Evolutionary conservation across 1,140 invertebrate species (phyloP), one percentile per base, ranked within the genome.

Genomic region (Probaryconus sp.): DNA sequence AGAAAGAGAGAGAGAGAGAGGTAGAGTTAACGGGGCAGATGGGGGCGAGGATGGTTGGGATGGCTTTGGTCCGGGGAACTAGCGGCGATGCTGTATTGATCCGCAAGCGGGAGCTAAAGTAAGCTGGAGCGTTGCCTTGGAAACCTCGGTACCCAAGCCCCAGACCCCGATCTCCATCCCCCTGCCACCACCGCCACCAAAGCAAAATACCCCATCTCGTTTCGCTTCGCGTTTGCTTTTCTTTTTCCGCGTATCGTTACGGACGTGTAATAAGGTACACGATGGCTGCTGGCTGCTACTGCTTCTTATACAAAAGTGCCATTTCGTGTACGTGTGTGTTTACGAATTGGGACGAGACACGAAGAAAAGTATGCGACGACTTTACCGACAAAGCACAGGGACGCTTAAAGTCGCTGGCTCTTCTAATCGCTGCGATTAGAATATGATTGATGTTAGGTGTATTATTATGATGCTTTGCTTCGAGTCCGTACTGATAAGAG

Each of bases 61-160:
- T 81, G 83, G 84, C 80, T 85, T 84, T 85, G 83, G 85, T 86
- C 86, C 84, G 85, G 85, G n/a, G 85, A 82, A 76, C 79, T 74
- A 71, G 69, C 79, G 74, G 65, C 80, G 85, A 86, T 87, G 85
- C 86, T 86, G 85, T 87, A 86, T 86, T 86, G 85, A 87, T 87
- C 85, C 84, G 77, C 55, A 75, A 69, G 77, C 81, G 77, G 48
- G 79, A 84, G 84, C 83, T 85, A 86, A 85, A 86, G 82, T 84
- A 85, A 87, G 85, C 84, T 81, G 85, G 24, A 85, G 88, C 75
- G 88, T 89, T 81, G 89, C 89, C 78, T 86, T 89, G 71, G 89
- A 87, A 83, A 90, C 89, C 84, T 87, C 42, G 83, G 86, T 80
- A 82, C 88, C 77, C 87, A 87, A 78, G 83, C 87, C 70, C 84